phyloP scores from a whole-genome alignment of 92 coral and sea anemone genomes.

The Parazoanthus swiftii region DNA sequence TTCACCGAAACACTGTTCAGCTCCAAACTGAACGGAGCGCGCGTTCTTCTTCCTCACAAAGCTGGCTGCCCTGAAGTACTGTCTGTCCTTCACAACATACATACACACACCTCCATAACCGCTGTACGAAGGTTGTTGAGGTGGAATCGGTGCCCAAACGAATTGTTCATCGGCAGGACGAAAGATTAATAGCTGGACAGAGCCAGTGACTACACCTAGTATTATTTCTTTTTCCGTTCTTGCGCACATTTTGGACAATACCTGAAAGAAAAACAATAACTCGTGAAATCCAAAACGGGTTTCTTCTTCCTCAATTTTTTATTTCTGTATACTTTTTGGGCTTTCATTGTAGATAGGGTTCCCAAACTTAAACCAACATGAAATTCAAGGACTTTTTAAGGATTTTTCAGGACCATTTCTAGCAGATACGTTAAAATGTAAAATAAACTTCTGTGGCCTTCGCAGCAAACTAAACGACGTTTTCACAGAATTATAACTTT shows the following conservation, averaged over 20 bases:
- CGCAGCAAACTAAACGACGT: no score
- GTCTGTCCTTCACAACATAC: not conserved
- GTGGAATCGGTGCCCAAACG: not conserved
- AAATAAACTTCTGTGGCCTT: no score
- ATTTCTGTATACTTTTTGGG: no score
- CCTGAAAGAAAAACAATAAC: slow-evolving; percentile 51
- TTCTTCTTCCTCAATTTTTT: no score
- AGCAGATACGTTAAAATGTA: no score
- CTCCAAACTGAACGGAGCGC: not conserved
- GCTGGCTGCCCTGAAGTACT: not conserved
- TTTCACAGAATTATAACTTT: no score
- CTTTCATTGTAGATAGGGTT: no score
- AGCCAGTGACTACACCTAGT: not conserved
- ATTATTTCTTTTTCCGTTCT: slow-evolving; percentile 90
- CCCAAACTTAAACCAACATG: no score
- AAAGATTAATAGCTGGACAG: not conserved
- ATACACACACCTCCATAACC: not conserved
- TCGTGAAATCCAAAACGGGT: not conserved
- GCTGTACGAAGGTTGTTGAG: not conserved
- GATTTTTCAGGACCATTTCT: no score
- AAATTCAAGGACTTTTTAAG: no score
- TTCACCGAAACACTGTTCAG: not conserved
- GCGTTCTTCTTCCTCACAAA: not conserved
- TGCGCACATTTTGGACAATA: slow-evolving; percentile 94
- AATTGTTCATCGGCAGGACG: not conserved